Base-by-base conservation (phyloP, 2,888 invertebrate species). In the Onchidella celtica region DNA sequence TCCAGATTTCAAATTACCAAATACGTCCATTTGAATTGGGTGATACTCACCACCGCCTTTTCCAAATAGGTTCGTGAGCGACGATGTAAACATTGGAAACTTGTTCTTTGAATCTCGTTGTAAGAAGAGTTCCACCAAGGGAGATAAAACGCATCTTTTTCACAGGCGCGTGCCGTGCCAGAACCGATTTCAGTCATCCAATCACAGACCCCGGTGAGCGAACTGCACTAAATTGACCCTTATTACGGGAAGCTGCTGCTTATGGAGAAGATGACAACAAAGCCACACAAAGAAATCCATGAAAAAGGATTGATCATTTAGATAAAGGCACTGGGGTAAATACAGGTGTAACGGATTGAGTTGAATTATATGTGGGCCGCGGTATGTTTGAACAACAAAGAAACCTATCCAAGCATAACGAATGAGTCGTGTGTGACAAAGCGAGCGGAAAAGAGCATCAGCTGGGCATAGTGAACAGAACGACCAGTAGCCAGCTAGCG, bases 211-310 rank as follows among this genome's bases (percentile, higher is more conserved):
- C 63, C 40, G 11, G 6, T 36, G 27, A 24, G 29, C 21, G 36
- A 75, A 75, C 63, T 40, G 40, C 27, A 65, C 40, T 38, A 27
- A 29, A 38, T 24, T 57, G 57, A 27, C 24, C 40, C 38, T 75
- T 27, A 75, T 65, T 66, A 47, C 36, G 21, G 47, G 40, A n/a
- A 57, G 68, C 55, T 66, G 76, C 66, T 47, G 72, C 68, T 68
- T 40, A 75, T 75, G 75, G 68, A 68, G 77, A 77, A 68, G 29
- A 77, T 77, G 57, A 77, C 77, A 68, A 77, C 68, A 77, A 66
- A 66, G 76, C 76, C 40, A 36, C 47, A 76, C 76, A 76, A 77
- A 77, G 77, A 68, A 76, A 76, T 47, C 63, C 76, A 24, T 40
- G 59, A 59, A 73, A n/a, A 24, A 6, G 36, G 59, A 73, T 73